phyloP scores from a whole-genome alignment of 2,888 invertebrate species.

The Catotricha subobsoleta region DNA sequence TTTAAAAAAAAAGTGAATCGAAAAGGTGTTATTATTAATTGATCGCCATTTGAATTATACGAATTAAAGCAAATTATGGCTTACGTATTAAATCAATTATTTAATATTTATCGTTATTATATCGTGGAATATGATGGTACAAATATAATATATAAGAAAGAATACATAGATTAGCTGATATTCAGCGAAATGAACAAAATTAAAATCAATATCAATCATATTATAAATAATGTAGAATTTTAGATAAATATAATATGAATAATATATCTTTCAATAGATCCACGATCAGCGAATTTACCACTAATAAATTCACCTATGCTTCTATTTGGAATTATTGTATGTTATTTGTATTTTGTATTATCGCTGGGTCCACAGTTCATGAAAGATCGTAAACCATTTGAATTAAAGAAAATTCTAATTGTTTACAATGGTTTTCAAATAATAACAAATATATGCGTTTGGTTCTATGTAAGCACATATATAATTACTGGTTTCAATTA shows the following conservation, averaged over 20 bases:
- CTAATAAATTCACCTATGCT: conserved; percentile 48
- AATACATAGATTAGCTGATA: too few relatives aligned
- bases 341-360: conserved; percentile 51
- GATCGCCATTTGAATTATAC: too few relatives aligned
- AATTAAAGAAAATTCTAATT: conserved; percentile 45
- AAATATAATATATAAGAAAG: background rate
- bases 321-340: conserved; percentile 33
- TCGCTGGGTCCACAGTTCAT: conserved; percentile 54
- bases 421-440: conserved; percentile 52
- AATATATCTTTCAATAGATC: conserved; percentile 28
- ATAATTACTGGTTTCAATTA: background rate
- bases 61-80: too few relatives aligned
- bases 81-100: background rate
- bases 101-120: background rate
- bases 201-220: background rate
- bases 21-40: too few relatives aligned
- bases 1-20: too few relatives aligned
- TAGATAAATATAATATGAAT: background rate
- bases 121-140: background rate
- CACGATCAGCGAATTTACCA: conserved; percentile 43
- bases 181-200: background rate
- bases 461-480: conserved; percentile 32
- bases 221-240: background rate
- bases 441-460: conserved; percentile 33
- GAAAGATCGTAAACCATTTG: conserved; percentile 43